Conservation (phyloP, 2,888 invertebrate species). For the Peribatodes rhomboidaria region DNA sequence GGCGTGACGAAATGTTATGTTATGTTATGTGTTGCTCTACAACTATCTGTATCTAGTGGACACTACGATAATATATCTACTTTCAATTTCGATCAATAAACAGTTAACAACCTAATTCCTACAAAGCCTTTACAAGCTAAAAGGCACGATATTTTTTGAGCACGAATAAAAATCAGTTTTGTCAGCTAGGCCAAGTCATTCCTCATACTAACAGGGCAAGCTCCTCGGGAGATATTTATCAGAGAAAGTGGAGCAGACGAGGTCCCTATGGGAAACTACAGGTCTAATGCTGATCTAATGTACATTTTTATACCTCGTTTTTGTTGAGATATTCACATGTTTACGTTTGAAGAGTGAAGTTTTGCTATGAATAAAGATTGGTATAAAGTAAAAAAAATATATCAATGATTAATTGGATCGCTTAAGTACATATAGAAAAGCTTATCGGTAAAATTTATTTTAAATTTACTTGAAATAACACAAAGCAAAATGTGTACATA, state of each 20-base stretch:
- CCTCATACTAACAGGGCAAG: slow-evolving; percentile 44
- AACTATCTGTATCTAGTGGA: neutral
- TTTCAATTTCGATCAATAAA: neutral
- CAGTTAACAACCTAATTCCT: neutral
- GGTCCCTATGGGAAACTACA: slow-evolving; percentile 41
- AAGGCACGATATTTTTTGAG: slow-evolving; percentile 21
- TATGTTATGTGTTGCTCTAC: too few relatives aligned
- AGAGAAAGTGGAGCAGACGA: slow-evolving; percentile 38
- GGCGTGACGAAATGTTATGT: neutral
- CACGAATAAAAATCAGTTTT: slow-evolving; percentile 43
- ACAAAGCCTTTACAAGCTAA: slow-evolving; percentile 9
- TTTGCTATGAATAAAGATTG: neutral
- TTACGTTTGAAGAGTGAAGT: neutral
- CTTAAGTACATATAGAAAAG: too few relatives aligned
- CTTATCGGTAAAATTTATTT: too few relatives aligned
- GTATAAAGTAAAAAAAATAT: too few relatives aligned
- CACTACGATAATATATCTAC: neutral
- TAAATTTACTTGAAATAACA: too few relatives aligned
- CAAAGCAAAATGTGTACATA: too few relatives aligned
- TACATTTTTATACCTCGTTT: slow-evolving; percentile 38
- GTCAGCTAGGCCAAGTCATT: slow-evolving; percentile 37
- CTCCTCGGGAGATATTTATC: slow-evolving; percentile 47
- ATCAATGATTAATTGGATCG: too few relatives aligned
- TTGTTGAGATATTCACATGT: slow-evolving; percentile 32
- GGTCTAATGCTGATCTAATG: slow-evolving; percentile 42